phyloP scores from a whole-genome alignment of 2,888 invertebrate genomes.

The Scotopteryx bipunctaria region DNA sequence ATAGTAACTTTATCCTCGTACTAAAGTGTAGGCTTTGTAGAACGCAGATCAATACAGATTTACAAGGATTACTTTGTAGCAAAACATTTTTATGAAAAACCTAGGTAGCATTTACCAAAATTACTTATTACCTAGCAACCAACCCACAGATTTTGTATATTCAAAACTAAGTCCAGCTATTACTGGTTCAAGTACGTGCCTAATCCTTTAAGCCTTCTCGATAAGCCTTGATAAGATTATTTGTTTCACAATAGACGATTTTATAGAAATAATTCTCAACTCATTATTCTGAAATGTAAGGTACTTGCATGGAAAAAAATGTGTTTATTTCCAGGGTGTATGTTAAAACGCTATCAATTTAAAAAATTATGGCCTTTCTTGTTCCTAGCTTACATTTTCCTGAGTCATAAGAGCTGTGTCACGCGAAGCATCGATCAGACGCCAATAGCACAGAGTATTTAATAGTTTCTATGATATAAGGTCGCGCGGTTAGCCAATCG shows the following conservation, averaged over 20 bases:
- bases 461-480: constrained; percentile 16
- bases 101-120: no score
- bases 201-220: no score
- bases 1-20: constrained; percentile 49
- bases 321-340: constrained; percentile 13
- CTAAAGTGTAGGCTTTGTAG: constrained; percentile 44
- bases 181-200: no score
- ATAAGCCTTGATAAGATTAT: no score
- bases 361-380: constrained; percentile 25
- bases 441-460: constrained; percentile 44
- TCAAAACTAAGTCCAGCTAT: no score
- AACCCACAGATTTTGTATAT: no score
- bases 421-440: constrained; percentile 73
- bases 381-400: constrained; percentile 16
- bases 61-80: constrained; percentile 15
- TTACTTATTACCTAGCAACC: no score
- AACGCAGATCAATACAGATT: constrained; percentile 35
- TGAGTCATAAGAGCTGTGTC: constrained; percentile 41
- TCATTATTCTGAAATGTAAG: no score
- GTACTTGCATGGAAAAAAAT: background rate
- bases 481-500: constrained; percentile 61
- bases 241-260: no score
- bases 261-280: no score
- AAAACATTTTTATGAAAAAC: no score
- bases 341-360: constrained; percentile 26